phyloP scores from a whole-genome alignment of 2,888 invertebrate species.

The Tenthredo amoena region DNA sequence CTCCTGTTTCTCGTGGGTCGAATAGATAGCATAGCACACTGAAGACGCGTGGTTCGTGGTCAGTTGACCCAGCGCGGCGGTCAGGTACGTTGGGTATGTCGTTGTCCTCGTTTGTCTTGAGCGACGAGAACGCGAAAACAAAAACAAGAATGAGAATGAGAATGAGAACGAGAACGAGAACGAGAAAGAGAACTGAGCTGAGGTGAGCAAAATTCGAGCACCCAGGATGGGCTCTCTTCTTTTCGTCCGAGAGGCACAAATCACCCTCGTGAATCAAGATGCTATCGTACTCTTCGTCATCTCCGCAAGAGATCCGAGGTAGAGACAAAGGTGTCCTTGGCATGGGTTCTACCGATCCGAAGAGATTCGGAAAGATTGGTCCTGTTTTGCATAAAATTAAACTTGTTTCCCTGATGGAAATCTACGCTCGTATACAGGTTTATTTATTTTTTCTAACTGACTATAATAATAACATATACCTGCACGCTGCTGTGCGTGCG shows the following conservation, averaged over 20 bases:
- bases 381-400: constrained; percentile 51
- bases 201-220: constrained; percentile 33
- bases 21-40: background rate
- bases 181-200: too few species aligned
- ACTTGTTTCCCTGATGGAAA: constrained; percentile 38
- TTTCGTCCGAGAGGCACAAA: constrained; percentile 20
- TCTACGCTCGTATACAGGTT: constrained; percentile 18
- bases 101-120: constrained; percentile 33
- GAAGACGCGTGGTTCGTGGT: background rate
- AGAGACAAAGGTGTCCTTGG: constrained; percentile 41
- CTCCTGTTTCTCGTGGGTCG: background rate
- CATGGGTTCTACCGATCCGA: constrained; percentile 21
- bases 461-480: background rate
- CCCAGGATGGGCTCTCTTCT: background rate
- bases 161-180: background rate
- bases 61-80: constrained; percentile 35
- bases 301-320: constrained; percentile 26
- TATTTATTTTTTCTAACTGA: background rate
- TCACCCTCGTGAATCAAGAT: constrained; percentile 47
- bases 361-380: constrained; percentile 41
- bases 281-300: constrained; percentile 48
- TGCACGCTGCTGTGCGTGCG: background rate
- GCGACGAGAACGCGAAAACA: background rate
- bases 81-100: constrained; percentile 22
- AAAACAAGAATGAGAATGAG: background rate